Conservation (phyloP, 2,888 invertebrate species). For the Phoronis australis region DNA sequence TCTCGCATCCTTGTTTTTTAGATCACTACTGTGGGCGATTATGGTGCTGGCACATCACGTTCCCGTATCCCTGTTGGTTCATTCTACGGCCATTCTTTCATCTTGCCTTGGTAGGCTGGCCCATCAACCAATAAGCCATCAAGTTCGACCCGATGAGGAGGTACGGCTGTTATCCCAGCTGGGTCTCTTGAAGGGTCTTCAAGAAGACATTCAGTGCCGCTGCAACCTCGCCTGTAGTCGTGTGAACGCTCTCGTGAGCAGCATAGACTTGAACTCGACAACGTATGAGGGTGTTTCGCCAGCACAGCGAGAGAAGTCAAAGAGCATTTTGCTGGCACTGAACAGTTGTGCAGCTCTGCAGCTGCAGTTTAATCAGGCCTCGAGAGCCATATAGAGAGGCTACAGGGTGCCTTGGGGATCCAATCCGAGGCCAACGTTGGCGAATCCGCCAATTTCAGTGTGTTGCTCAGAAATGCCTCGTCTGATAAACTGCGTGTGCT, state of each 20-base stretch:
- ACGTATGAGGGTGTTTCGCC: too few relatives aligned
- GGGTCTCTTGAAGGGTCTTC: conserved; percentile 64
- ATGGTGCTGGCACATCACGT: conserved; percentile 79
- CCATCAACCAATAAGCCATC: background rate
- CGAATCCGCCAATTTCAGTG: conserved; percentile 46
- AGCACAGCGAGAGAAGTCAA: conserved; percentile 55
- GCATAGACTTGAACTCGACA: conserved; percentile 35
- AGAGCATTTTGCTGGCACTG: conserved; percentile 57
- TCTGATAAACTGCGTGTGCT: conserved; percentile 79
- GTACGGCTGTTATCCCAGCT: conserved; percentile 67
- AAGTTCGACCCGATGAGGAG: conserved; percentile 28
- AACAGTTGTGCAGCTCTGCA: conserved; percentile 82
- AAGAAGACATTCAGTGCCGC: conserved; percentile 75
- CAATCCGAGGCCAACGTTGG: conserved; percentile 20
- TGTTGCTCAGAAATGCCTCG: conserved; percentile 59
- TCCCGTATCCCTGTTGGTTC: conserved; percentile 88
- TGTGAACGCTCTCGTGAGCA: conserved; percentile 66
- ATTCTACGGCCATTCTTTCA: conserved; percentile 83
- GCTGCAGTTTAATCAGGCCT: conserved; percentile 78
- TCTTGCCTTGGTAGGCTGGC: conserved; percentile 62
- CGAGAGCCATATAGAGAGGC: conserved; percentile 61
- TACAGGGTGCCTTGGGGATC: conserved; percentile 60
- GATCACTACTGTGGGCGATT: conserved; percentile 86
- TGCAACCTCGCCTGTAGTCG: conserved; percentile 80
- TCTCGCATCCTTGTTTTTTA: conserved; percentile 49